A percentile compares a stretch with the other conserved stretches of the same genome.
Conservation (phyloP, 1,140 invertebrate genomes). For the Leptinotarsa texana region DNA sequence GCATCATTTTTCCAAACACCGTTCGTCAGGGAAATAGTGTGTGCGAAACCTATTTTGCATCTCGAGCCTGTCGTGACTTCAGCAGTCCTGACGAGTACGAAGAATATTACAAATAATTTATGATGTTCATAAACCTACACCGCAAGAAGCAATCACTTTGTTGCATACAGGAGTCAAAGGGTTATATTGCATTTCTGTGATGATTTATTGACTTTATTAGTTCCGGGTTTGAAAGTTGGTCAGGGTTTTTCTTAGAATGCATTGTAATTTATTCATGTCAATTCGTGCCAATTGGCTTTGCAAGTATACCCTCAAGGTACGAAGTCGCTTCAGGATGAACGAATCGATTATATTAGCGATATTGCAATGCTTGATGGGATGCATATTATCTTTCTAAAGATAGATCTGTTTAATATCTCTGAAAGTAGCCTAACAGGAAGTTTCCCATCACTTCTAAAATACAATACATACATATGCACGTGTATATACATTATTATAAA, state of each 20-base stretch:
- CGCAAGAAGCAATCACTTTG: constrained; percentile 32
- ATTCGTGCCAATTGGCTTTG: background rate
- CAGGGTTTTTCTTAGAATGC: constrained; percentile 28
- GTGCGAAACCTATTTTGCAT: background rate
- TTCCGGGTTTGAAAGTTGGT: constrained; percentile 34
- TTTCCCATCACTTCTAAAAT: no score
- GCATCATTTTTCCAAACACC: no score
- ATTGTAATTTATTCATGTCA: background rate
- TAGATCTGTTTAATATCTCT: no score
- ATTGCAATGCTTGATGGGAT: no score
- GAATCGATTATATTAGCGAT: no score
- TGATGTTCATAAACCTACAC: constrained; percentile 28
- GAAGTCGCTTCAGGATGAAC: no score
- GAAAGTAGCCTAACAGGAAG: no score
- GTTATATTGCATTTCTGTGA: constrained; percentile 37
- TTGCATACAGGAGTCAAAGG: constrained; percentile 34
- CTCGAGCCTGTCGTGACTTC: background rate
- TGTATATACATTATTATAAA: no score
- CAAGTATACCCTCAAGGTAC: background rate
- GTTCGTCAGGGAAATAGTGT: background rate
- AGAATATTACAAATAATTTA: constrained; percentile 25
- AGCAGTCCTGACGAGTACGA: constrained; percentile 2
- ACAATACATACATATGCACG: no score
- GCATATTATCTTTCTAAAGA: no score
- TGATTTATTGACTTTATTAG: constrained; percentile 37